phyloP scores from a whole-genome alignment of 1,140 invertebrate genomes.

The Brachystomella parvula region DNA sequence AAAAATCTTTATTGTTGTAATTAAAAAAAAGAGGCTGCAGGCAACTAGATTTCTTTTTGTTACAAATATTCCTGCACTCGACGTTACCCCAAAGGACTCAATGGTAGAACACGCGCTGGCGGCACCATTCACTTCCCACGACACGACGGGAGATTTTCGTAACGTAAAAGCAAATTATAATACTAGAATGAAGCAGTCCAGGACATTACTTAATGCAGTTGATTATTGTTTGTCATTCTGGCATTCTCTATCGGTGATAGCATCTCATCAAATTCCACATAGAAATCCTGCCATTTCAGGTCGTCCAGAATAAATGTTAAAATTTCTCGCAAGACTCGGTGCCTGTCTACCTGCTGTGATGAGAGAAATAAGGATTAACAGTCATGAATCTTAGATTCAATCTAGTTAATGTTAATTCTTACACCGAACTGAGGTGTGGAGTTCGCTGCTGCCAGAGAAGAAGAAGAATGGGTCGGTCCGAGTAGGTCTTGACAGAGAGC shows the following conservation, averaged over 20 bases:
- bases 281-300: slow-evolving; percentile 33
- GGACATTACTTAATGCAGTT: too few species aligned
- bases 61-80: too few species aligned
- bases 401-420: slow-evolving; percentile 39
- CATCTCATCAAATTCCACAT: slow-evolving; percentile 29
- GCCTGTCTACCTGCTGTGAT: slow-evolving; percentile 21
- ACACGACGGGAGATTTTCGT: too few species aligned
- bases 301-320: slow-evolving; percentile 26
- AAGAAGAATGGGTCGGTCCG: slow-evolving; percentile 58
- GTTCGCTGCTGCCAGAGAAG: slow-evolving; percentile 35
- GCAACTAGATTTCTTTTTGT: too few species aligned
- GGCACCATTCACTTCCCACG: too few species aligned
- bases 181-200: too few species aligned
- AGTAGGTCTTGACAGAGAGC: slow-evolving; percentile 64
- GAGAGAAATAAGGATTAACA: slow-evolving; percentile 4
- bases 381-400: not conserved
- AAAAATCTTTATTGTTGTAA: too few species aligned
- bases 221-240: not conserved
- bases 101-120: too few species aligned
- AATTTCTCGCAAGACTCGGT: slow-evolving; percentile 25
- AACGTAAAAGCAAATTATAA: too few species aligned
- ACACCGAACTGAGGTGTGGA: slow-evolving; percentile 3
- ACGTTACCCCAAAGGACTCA: too few species aligned
- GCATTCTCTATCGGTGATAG: not conserved
- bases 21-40: too few species aligned